These are phyloP conservation scores for Netelia fuscicornis DNA, from an alignment of 2,888 invertebrate species.

Conservation along the genomic window DNA sequence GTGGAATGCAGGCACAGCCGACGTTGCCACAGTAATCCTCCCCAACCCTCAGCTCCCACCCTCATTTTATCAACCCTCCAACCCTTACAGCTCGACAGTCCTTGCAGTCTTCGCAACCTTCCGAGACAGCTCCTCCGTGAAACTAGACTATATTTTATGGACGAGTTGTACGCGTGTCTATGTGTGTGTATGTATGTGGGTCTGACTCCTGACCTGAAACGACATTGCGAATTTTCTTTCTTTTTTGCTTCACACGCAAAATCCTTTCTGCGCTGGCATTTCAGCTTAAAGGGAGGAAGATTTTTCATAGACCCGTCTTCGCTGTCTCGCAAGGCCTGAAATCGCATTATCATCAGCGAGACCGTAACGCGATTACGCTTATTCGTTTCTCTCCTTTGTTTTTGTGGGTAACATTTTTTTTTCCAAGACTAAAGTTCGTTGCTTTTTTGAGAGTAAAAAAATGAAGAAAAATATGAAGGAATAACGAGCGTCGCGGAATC, in stretches of 20 bases:
- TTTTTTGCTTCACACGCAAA: conserved; percentile 38
- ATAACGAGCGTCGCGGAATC: too few relatives aligned
- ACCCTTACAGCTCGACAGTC: conserved; percentile 24
- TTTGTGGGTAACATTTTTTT: background rate
- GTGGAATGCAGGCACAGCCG: conserved; percentile 56
- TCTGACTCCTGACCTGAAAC: conserved; percentile 50
- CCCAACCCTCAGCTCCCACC: conserved; percentile 33
- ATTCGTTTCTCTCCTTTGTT: too few relatives aligned
- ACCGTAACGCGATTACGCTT: background rate
- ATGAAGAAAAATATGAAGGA: too few relatives aligned
- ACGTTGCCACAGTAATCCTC: conserved; percentile 39
- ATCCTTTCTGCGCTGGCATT: conserved; percentile 14
- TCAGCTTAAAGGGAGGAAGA: background rate
- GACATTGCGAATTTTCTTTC: conserved; percentile 36
- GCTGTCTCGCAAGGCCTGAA: background rate
- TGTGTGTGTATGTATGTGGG: background rate
- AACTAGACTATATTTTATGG: conserved; percentile 19
- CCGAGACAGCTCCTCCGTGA: background rate
- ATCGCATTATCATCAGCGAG: background rate
- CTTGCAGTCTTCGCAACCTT: conserved; percentile 45
- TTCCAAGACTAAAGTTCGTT: too few relatives aligned
- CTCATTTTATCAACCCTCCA: conserved; percentile 24
- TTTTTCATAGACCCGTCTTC: background rate
- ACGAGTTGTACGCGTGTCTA: background rate
- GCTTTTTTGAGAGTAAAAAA: too few relatives aligned